Evolutionary conservation across 2,888 invertebrate genomes (phyloP).

Genomic region (Clunio marinus): DNA sequence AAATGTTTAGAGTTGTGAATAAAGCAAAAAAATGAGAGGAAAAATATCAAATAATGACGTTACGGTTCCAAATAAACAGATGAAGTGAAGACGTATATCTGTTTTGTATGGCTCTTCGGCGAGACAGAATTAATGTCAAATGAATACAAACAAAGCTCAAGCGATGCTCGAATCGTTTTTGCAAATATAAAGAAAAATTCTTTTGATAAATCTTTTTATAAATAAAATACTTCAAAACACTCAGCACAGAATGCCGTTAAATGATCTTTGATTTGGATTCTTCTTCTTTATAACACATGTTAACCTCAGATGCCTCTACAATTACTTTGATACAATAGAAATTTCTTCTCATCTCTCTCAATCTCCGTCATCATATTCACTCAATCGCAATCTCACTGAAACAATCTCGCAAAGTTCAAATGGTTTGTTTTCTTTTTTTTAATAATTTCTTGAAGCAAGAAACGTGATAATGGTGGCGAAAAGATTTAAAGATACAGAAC

Average conservation of each 20-base stretch:
- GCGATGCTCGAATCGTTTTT: constrained; percentile 2
- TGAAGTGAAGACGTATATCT: not conserved
- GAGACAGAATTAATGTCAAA: constrained; percentile 16
- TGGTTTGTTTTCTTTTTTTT: too few relatives aligned
- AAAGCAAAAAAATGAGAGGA: not conserved
- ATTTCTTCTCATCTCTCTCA: not conserved
- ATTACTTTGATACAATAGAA: constrained; percentile 6
- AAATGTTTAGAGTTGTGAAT: constrained; percentile 7
- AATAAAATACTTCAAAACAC: too few relatives aligned
- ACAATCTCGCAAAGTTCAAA: too few relatives aligned
- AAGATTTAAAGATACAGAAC: too few relatives aligned
- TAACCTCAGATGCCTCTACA: not conserved
- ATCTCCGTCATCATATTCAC: too few relatives aligned
- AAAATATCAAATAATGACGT: constrained; percentile 15
- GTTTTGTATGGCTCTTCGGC: not conserved
- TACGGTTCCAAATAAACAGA: constrained; percentile 20
- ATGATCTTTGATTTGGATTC: not conserved
- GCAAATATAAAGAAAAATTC: not conserved
- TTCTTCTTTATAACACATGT: not conserved
- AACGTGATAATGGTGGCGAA: too few relatives aligned
- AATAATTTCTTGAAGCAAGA: too few relatives aligned
- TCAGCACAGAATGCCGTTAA: constrained; percentile 24
- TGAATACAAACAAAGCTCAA: not conserved
- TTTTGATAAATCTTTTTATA: not conserved
- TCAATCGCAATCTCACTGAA: too few relatives aligned